Evolutionary conservation across 2,888 invertebrate species (phyloP).

Genomic region (Eupithecia pulchellata): DNA sequence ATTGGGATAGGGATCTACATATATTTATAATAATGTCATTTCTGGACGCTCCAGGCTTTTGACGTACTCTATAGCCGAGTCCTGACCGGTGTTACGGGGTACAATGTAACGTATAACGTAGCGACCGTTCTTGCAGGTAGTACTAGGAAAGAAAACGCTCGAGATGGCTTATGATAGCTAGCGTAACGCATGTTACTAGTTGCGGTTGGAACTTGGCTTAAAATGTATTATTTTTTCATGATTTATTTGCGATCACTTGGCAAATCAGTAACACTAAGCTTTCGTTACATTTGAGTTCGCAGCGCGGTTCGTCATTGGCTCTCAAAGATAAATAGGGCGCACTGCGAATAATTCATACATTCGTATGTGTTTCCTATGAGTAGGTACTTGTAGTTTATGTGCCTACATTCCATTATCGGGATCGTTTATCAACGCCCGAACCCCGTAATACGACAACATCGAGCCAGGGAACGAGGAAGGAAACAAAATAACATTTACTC

Average conservation of each 20-base stretch:
- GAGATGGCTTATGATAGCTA: too few relatives aligned
- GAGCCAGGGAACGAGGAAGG: slow-evolving; percentile 45
- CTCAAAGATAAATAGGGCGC: slow-evolving; percentile 1
- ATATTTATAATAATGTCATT: slow-evolving; percentile 22
- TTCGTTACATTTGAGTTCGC: neutral
- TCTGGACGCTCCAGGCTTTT: slow-evolving; percentile 7
- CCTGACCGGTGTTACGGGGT: too few relatives aligned
- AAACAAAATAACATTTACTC: slow-evolving; percentile 53
- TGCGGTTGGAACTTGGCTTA: too few relatives aligned
- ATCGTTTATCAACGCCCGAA: slow-evolving; percentile 53
- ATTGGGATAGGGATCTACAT: slow-evolving; percentile 12
- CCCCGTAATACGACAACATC: slow-evolving; percentile 53
- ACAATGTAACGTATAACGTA: too few relatives aligned
- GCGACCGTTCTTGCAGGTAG: too few relatives aligned
- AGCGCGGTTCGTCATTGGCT: neutral
- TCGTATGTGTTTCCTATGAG: slow-evolving; percentile 8
- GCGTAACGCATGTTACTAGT: too few relatives aligned
- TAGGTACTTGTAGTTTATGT: slow-evolving; percentile 24
- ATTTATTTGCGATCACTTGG: too few relatives aligned
- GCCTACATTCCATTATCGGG: slow-evolving; percentile 44
- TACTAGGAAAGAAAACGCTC: too few relatives aligned
- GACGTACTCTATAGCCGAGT: too few relatives aligned
- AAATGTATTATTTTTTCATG: too few relatives aligned
- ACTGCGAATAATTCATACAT: slow-evolving; percentile 14
- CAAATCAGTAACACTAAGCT: neutral